Evolutionary conservation across 2,888 invertebrate genomes (phyloP).

Genomic region (Lasioglossum villosulum): DNA sequence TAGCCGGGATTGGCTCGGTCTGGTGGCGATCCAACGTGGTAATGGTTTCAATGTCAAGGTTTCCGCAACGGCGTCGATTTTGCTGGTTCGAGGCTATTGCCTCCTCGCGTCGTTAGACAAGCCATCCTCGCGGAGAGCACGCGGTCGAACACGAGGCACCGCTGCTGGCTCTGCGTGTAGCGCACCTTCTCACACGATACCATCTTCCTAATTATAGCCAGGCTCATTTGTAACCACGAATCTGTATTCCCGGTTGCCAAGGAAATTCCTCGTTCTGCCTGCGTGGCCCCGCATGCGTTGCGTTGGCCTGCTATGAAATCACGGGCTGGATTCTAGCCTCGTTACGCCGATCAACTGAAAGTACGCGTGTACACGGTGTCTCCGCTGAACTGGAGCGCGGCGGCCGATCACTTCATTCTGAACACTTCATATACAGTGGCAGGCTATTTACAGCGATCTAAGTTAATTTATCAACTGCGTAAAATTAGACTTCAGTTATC

Average conservation of each 20-base stretch:
- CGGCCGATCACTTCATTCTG: not conserved
- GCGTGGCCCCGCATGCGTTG: constrained; percentile 51
- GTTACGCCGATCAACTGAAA: constrained; percentile 45
- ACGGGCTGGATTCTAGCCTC: constrained; percentile 35
- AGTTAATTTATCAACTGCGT: no score
- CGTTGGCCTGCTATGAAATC: constrained; percentile 47
- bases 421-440: not conserved
- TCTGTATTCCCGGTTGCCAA: constrained; percentile 78
- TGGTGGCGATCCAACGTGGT: constrained; percentile 7
- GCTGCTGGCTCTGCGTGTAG: constrained; percentile 46
- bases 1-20: not conserved
- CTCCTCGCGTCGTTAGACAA: constrained; percentile 74
- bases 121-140: constrained; percentile 70
- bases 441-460: no score
- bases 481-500: no score
- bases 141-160: constrained; percentile 38
- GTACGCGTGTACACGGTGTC: constrained; percentile 18
- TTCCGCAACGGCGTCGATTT: constrained; percentile 65
- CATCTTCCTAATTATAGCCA: constrained; percentile 81
- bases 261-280: constrained; percentile 79
- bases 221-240: constrained; percentile 81
- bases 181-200: constrained; percentile 81
- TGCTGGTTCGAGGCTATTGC: constrained; percentile 66
- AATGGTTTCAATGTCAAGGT: constrained; percentile 76
- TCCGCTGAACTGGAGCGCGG: not conserved